Percentiles rank a stretch among this genome's conserved stretches.
Conservation (phyloP, 2,113 vertebrate species). For the Mormyrus iriodes region DNA sequence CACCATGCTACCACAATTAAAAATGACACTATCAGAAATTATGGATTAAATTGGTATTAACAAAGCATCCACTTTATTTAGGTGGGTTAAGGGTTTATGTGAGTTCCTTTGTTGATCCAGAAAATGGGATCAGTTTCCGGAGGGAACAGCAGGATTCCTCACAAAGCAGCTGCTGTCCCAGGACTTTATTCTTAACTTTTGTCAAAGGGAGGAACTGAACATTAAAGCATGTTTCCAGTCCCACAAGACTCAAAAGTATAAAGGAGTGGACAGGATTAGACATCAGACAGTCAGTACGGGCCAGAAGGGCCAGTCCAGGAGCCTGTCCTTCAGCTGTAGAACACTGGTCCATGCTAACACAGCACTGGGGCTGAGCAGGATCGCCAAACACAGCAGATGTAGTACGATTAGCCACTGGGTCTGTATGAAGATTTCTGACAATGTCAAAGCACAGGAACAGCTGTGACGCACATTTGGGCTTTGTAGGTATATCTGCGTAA, state of each 20-base stretch:
- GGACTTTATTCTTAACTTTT: background rate
- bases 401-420: background rate
- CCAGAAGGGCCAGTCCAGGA: background rate
- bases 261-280: background rate
- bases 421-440: background rate
- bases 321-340: background rate
- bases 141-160: background rate
- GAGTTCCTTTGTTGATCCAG: background rate
- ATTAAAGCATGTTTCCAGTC: background rate
- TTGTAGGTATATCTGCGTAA: background rate
- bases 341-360: background rate
- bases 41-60: background rate
- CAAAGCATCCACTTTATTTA: background rate
- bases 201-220: background rate
- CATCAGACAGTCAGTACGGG: background rate
- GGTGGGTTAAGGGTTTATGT: background rate
- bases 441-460: background rate
- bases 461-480: background rate
- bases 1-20: background rate
- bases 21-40: background rate
- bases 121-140: background rate
- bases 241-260: background rate
- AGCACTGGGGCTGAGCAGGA: background rate
- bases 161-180: background rate
- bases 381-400: background rate